Evolutionary conservation across 2,888 invertebrate genomes (phyloP).

Genomic region (Coremacera marginata): DNA sequence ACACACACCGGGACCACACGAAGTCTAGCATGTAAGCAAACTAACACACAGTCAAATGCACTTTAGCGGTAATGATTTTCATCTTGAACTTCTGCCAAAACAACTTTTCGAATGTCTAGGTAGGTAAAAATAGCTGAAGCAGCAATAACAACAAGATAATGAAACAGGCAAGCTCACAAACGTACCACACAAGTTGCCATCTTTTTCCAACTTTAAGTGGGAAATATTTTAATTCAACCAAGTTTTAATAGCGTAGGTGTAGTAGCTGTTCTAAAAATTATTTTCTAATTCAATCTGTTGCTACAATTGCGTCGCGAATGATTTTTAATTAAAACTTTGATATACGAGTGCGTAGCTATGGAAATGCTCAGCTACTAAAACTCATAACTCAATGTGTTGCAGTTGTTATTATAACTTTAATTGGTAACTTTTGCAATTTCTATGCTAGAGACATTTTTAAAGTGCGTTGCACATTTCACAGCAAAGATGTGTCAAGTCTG

Average conservation of each 20-base stretch:
- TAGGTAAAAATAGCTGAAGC: background rate
- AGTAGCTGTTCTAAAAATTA: no score
- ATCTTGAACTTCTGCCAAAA: constrained; percentile 22
- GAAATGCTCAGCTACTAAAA: no score
- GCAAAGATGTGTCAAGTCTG: no score
- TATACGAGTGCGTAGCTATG: background rate
- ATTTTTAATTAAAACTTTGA: background rate
- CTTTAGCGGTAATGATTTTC: constrained; percentile 28
- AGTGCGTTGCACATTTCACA: no score
- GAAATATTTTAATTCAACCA: background rate
- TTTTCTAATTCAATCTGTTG: no score
- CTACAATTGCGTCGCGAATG: no score
- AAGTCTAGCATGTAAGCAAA: no score
- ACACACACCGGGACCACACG: no score
- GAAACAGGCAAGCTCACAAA: no score
- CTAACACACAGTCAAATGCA: background rate
- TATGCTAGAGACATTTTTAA: no score
- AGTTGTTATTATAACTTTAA: background rate
- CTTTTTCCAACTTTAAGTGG: background rate
- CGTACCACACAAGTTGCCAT: background rate
- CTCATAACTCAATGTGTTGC: background rate
- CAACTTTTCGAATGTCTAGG: background rate
- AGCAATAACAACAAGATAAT: constrained; percentile 23
- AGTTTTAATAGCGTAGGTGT: no score
- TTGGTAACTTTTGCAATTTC: background rate